These are phyloP conservation scores for Acipenser transmontanus DNA, from an alignment of 2,797 vertebrate genomes.

Conservation along the genomic window DNA sequence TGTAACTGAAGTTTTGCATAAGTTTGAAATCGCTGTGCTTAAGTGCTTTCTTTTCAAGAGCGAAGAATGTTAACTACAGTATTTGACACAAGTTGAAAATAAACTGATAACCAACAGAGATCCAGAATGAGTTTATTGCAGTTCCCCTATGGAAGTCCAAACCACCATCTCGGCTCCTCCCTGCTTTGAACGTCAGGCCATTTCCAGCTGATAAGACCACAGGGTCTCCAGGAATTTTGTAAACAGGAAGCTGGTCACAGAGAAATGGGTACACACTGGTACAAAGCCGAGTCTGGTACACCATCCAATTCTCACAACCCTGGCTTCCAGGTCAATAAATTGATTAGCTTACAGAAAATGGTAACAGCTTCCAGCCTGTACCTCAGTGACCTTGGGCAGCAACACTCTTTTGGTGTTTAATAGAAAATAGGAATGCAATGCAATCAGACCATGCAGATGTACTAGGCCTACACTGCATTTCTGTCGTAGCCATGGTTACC, in stretches of 20 bases:
- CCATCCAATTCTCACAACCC: constrained; percentile 23
- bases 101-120: no score
- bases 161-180: no score
- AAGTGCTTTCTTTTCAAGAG: no score
- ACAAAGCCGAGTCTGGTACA: constrained; percentile 30
- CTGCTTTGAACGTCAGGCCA: no score
- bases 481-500: constrained; percentile 27
- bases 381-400: constrained; percentile 15
- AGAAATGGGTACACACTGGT: constrained; percentile 14
- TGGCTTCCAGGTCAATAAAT: constrained; percentile 21
- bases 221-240: no score
- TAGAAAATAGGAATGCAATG: constrained; percentile 15
- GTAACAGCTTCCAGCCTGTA: constrained; percentile 14
- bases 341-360: constrained; percentile 21
- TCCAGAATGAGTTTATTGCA: no score
- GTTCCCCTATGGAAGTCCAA: no score
- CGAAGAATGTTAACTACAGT: no score
- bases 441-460: constrained; percentile 12
- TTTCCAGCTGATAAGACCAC: no score
- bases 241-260: constrained; percentile 12
- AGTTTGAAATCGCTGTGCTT: no score
- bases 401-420: constrained; percentile 6
- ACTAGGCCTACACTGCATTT: not conserved
- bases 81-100: no score
- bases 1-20: no score